Evolutionary conservation across 2,113 vertebrate species (phyloP).

Genomic region (Ceuthmochares aereus): DNA sequence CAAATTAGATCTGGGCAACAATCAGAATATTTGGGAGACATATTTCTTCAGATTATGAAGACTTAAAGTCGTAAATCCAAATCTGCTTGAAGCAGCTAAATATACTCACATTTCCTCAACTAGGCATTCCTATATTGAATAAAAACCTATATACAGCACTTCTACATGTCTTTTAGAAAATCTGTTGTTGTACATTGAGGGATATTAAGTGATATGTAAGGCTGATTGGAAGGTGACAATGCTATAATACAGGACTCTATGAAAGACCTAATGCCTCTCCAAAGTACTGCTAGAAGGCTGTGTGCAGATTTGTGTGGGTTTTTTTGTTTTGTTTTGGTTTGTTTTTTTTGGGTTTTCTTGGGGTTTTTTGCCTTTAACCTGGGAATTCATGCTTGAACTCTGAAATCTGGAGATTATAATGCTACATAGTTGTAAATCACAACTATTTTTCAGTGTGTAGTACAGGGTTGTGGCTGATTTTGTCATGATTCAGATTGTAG

Average conservation of each 20-base stretch:
- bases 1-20: neutral
- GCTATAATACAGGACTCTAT: neutral
- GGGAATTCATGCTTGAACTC: neutral
- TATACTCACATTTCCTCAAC: neutral
- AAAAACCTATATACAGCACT: neutral
- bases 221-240: neutral
- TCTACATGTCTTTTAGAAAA: neutral
- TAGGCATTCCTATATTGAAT: neutral
- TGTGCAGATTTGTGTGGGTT: neutral
- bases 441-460: neutral
- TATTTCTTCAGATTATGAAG: neutral
- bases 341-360: too few relatives aligned
- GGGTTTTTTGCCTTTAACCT: neutral
- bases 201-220: neutral
- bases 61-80: neutral
- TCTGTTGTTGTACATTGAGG: fast-evolving
- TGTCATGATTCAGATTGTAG: neutral
- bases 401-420: neutral
- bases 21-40: neutral
- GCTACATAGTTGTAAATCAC: neutral
- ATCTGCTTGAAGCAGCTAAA: neutral
- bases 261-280: neutral
- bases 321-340: too few relatives aligned
- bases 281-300: neutral
- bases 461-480: neutral